Percentiles rank a stretch among this genome's conserved stretches.
These are phyloP conservation scores for Emydura subglobosa DNA, from an alignment of 2,113 vertebrate genomes.

Conservation along the genomic window DNA sequence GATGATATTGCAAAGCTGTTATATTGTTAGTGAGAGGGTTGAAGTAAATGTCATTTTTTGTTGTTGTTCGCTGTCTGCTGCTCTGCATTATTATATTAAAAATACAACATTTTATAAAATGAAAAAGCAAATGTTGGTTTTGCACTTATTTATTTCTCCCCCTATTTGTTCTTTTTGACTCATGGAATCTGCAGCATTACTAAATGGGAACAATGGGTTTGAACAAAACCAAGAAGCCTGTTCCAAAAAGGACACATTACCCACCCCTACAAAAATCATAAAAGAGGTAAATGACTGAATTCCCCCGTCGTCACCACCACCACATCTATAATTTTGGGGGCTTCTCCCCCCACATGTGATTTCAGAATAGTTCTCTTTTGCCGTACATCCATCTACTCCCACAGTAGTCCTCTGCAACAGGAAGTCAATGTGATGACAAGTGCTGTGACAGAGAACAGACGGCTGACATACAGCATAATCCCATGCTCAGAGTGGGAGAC, in stretches of 20 bases:
- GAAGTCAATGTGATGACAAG: neutral
- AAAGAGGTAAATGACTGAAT: neutral
- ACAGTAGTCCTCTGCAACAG: neutral
- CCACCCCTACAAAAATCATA: neutral
- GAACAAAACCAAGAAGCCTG: neutral
- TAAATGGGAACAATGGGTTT: neutral
- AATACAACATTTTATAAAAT: neutral
- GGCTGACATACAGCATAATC: neutral
- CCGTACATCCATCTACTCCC: neutral
- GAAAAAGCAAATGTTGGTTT: constrained; percentile 11
- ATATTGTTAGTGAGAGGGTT: neutral
- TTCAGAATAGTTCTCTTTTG: neutral
- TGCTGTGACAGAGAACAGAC: constrained; percentile 8
- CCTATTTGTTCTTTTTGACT: neutral
- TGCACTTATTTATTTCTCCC: neutral
- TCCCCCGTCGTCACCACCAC: no score
- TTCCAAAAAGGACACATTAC: neutral
- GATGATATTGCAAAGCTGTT: neutral
- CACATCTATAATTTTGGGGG: neutral
- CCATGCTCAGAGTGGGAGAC: neutral
- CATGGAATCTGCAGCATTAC: neutral
- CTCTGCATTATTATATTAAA: neutral
- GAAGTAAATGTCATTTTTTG: neutral
- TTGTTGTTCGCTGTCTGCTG: constrained; percentile 3
- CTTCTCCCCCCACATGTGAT: accelerated